Evolutionary conservation across 2,888 invertebrate species (phyloP).

Genomic region (Onchidella celtica): DNA sequence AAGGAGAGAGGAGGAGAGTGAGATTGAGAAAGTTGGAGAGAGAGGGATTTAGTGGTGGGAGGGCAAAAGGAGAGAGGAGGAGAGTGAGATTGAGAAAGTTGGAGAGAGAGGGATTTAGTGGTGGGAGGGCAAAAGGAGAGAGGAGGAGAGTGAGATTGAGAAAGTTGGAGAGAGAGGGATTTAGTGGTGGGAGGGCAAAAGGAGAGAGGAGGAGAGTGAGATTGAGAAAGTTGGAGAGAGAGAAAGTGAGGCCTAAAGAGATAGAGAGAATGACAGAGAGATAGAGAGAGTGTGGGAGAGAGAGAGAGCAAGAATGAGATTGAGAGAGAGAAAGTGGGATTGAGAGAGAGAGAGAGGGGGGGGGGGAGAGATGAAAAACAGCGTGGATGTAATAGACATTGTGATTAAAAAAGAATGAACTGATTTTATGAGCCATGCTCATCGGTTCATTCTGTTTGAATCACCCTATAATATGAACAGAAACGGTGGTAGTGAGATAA

Average conservation of each 20-base stretch:
- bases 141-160: not conserved
- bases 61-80: not conserved
- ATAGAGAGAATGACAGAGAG: not conserved
- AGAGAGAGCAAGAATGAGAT: not conserved
- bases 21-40: not conserved
- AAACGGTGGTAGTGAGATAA: no score
- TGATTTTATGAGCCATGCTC: no score
- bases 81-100: no score
- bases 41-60: not conserved
- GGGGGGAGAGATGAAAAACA: no score
- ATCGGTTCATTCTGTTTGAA: no score
- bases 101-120: not conserved
- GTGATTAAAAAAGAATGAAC: no score
- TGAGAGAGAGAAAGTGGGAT: not conserved
- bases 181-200: not conserved
- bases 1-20: conserved; percentile 1
- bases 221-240: no score
- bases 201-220: not conserved
- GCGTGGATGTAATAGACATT: not conserved
- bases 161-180: not conserved
- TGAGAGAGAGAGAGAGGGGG: no score
- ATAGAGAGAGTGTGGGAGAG: not conserved
- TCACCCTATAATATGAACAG: no score
- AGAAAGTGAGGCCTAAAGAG: not conserved
- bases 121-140: not conserved